Percentiles rank a stretch among this genome's conserved stretches.
Conservation (phyloP, 1,140 invertebrate genomes). For the Eueides isabella region DNA sequence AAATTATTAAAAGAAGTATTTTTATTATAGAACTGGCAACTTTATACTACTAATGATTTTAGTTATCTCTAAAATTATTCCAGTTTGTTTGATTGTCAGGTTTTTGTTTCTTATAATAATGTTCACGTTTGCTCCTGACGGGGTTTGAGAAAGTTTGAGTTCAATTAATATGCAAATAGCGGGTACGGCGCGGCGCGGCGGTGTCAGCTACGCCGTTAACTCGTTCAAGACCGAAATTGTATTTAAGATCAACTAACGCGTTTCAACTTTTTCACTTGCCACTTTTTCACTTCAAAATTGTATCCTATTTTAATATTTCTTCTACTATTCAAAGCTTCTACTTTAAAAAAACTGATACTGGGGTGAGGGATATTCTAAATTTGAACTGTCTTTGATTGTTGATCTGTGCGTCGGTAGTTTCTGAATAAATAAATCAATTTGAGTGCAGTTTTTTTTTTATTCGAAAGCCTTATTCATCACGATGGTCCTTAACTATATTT, state of each 20-base stretch:
- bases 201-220: neutral
- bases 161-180: slow-evolving; percentile 61
- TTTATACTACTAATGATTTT: neutral
- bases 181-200: slow-evolving; percentile 31
- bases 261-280: neutral
- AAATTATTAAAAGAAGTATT: too few species aligned
- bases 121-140: slow-evolving; percentile 1
- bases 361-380: too few species aligned
- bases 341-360: too few species aligned
- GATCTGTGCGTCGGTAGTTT: too few species aligned
- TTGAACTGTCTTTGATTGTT: too few species aligned
- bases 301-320: neutral
- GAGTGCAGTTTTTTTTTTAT: too few species aligned
- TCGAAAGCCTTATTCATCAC: too few species aligned
- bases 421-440: too few species aligned
- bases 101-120: neutral
- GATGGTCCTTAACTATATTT: too few species aligned
- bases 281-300: too few species aligned
- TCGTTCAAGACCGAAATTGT: neutral
- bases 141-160: slow-evolving; percentile 49
- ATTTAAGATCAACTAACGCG: neutral
- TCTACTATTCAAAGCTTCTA: too few species aligned
- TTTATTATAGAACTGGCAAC: too few species aligned
- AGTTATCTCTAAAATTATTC: neutral
- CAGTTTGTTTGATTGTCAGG: neutral